Evolutionary conservation across 2,888 invertebrate species (phyloP).

Genomic region (Clanis bilineata): DNA sequence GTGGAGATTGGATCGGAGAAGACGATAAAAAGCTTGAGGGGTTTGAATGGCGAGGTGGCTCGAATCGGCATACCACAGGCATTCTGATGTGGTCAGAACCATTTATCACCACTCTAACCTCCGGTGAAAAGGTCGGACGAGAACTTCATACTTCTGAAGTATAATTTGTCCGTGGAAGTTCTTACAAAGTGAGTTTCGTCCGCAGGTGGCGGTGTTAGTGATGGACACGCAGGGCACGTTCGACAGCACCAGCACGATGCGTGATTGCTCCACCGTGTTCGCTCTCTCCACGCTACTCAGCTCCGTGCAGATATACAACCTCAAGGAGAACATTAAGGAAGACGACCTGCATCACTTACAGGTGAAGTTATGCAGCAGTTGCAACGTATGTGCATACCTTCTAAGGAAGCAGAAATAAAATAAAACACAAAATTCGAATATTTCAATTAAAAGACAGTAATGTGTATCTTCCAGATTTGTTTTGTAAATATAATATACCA

Average conservation of each 20-base stretch:
- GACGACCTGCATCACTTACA: slow-evolving; percentile 98
- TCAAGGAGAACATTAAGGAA: slow-evolving; percentile 97
- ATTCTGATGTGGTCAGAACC: slow-evolving; percentile 93
- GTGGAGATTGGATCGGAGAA: slow-evolving; percentile 90
- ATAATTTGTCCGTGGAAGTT: background rate
- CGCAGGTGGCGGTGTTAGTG: slow-evolving; percentile 89
- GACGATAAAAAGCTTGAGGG: slow-evolving; percentile 91
- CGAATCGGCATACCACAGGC: slow-evolving; percentile 96
- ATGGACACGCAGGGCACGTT: slow-evolving; percentile 97
- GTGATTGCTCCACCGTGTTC: slow-evolving; percentile 91
- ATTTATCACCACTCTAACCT: slow-evolving; percentile 74
- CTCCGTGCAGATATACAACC: slow-evolving; percentile 96
- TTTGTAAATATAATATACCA: too few relatives aligned
- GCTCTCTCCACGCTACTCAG: slow-evolving; percentile 94
- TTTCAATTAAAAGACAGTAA: too few relatives aligned
- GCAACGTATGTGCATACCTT: background rate
- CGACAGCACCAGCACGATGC: slow-evolving; percentile 97
- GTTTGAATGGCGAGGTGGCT: slow-evolving; percentile 97
- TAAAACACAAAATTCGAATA: too few relatives aligned
- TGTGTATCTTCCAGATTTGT: too few relatives aligned
- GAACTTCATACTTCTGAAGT: background rate
- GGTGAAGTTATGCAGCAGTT: slow-evolving; percentile 47
- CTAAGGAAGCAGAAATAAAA: too few relatives aligned
- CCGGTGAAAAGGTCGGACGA: slow-evolving; percentile 84
- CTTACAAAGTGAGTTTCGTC: background rate